phyloP scores from a whole-genome alignment of 2,797 vertebrate species.

The Platalea minor region DNA sequence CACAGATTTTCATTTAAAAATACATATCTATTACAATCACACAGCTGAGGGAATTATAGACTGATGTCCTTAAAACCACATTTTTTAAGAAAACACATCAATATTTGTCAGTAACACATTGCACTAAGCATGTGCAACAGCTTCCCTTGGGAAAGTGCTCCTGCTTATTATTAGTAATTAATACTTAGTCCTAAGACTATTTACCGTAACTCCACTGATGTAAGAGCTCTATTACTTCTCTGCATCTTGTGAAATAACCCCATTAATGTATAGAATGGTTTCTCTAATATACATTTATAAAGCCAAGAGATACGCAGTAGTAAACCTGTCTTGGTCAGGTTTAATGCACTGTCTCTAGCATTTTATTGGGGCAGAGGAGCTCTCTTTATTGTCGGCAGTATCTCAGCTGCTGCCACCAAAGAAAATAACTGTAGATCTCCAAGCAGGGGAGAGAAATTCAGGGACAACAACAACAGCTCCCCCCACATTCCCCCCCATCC shows the following conservation, averaged over 20 bases:
- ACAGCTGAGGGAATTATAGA: not conserved
- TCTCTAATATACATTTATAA: not conserved
- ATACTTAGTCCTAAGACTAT: not conserved
- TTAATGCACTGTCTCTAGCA: not conserved
- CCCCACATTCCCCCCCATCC: accelerated
- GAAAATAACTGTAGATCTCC: not conserved
- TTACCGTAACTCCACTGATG: not conserved
- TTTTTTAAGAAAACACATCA: not conserved
- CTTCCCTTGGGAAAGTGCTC: not conserved
- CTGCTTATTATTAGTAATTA: not conserved
- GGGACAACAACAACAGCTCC: not conserved
- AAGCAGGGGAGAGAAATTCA: not conserved
- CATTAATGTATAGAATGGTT: not conserved
- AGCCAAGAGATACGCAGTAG: not conserved
- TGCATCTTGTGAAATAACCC: not conserved
- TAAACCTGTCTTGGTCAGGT: not conserved
- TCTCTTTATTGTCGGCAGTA: not conserved
- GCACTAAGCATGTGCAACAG: not conserved
- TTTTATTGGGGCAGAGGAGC: not conserved
- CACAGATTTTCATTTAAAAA: not conserved
- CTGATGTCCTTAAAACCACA: not conserved
- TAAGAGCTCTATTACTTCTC: not conserved
- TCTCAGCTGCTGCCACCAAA: not conserved
- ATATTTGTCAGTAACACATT: not conserved
- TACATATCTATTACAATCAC: not conserved